Percentiles rank a stretch among this genome's conserved stretches.
phyloP scores from a whole-genome alignment of 64 coral and sea anemone genomes.

The Montipora efflorescens region DNA sequence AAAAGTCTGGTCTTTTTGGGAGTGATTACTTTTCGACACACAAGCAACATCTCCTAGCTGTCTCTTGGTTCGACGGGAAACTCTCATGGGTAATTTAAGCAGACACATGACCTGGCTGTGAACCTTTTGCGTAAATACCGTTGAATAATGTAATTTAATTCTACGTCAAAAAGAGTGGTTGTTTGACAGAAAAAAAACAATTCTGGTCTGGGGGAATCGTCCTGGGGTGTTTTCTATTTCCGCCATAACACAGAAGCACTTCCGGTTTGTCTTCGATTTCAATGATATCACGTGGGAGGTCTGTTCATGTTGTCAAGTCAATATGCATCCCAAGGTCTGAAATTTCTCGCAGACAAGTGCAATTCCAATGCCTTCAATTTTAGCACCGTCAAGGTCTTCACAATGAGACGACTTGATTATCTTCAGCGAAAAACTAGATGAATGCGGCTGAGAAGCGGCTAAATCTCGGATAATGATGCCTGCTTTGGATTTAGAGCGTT shows the following conservation, averaged over 20 bases:
- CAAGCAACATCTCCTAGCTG: no score
- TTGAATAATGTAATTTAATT: no score
- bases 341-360: not conserved
- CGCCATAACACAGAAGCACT: not conserved
- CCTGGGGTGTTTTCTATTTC: not conserved
- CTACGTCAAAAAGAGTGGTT: no score
- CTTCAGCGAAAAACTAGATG: not conserved
- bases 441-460: not conserved
- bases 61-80: no score
- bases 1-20: no score
- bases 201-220: no score
- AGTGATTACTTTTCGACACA: no score
- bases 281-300: conserved; percentile 24
- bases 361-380: not conserved
- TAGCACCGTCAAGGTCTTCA: not conserved
- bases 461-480: conserved; percentile 36
- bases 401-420: conserved; percentile 4
- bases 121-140: no score
- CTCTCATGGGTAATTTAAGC: no score
- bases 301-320: conserved; percentile 8
- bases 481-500: conserved; percentile 3
- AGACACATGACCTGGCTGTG: no score
- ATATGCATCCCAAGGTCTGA: not conserved
- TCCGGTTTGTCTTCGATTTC: conserved; percentile 5
- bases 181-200: no score